Conservation (phyloP, 2,797 vertebrate genomes). For the Smutsia gigantea region DNA sequence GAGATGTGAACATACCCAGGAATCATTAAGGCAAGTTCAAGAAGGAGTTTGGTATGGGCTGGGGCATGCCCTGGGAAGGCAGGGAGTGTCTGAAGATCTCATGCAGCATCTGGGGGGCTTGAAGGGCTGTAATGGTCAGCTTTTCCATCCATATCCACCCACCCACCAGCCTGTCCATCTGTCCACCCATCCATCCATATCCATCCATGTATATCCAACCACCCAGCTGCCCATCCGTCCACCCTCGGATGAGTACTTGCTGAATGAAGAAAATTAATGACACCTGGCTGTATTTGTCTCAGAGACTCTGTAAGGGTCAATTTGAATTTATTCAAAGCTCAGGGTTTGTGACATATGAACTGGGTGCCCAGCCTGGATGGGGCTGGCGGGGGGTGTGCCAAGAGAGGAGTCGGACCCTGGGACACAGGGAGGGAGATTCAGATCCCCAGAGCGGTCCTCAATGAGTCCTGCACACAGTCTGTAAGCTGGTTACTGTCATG, state of each 20-base stretch:
- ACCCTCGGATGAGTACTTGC: not conserved
- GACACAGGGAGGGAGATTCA: fast-evolving
- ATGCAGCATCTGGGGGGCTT: not conserved
- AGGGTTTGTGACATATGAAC: not conserved
- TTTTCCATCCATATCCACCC: not conserved
- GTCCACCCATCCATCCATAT: too few relatives aligned
- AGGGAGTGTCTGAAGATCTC: fast-evolving
- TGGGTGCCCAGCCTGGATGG: not conserved
- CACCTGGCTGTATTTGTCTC: not conserved
- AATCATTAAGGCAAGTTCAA: not conserved
- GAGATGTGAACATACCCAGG: not conserved
- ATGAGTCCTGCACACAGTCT: fast-evolving
- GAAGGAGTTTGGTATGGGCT: not conserved
- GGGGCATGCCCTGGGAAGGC: not conserved
- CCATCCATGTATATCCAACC: not conserved
- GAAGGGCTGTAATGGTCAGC: too few relatives aligned
- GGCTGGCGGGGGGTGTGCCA: fast-evolving
- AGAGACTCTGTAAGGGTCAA: fast-evolving
- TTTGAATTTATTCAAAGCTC: not conserved
- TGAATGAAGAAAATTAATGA: fast-evolving
- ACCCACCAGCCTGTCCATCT: not conserved
- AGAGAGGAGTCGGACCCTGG: not conserved
- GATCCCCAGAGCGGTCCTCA: fast-evolving
- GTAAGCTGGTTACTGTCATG: fast-evolving
- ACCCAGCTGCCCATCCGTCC: too few relatives aligned